Base-by-base conservation (phyloP, 2,888 invertebrate species). In the Agrilus biguttatus region DNA sequence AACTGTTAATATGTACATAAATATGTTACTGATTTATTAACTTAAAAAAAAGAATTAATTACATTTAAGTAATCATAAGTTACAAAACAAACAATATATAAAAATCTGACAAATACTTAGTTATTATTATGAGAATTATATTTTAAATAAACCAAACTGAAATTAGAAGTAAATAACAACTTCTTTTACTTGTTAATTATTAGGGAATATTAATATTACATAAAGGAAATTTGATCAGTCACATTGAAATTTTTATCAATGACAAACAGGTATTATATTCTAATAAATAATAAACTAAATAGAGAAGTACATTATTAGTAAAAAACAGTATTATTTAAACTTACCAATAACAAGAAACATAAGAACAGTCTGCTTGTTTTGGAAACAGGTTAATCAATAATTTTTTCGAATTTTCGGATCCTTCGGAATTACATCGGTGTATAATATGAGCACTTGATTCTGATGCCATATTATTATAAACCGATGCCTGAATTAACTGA, bases 311-410 rank as follows among this genome's bases (percentile, higher is more conserved):
- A 21, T 43, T 14, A 14, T 14, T 28, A 13, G 21, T 19, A 28
- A 51, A 53, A 52, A 52, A 45, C 32, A 47, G 56, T 56, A 58
- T 51, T 52, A 49, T 19, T 40, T 36, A 34, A 39, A 48, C 79
- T 77, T 70, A 83, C 87, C 88, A 88, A 66, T 86, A 88, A 69
- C 86, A 87, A 57, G 84, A 83, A 54, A 87, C 86, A 67, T 88
- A 86, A 55, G 83, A 78, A 67, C 86, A 87, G 54, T 85, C 85
- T 44, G 78, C 70, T 59, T 80, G 78, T 71, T 83, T 84, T 40
- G 80, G 73, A 67, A 85, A 84, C 53, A 84, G 62, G 47, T 61
- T 64, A 43, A 63, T 59, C 46, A 59, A 52, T 44, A 51, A 47
- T 51, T 60, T 62, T 51, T 63, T 64, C 17, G 53, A 45, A 37